These are phyloP conservation scores for Paraplagusia blochii DNA, from an alignment of 2,113 vertebrate species.

Conservation along the genomic window DNA sequence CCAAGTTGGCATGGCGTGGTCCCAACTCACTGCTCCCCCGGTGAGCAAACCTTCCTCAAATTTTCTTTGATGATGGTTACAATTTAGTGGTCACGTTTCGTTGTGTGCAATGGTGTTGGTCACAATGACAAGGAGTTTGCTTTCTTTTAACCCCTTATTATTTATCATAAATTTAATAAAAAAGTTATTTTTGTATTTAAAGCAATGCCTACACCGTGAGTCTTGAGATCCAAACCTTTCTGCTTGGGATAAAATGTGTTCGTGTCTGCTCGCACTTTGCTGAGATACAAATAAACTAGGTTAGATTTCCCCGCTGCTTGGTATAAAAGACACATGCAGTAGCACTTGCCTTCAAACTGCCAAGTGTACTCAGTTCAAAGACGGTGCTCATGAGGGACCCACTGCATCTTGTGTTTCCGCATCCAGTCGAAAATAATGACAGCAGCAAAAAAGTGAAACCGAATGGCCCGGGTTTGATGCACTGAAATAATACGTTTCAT, in stretches of 20 bases:
- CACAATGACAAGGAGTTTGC: too few species aligned
- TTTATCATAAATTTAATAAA: constrained; percentile 48
- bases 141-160: too few species aligned
- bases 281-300: constrained; percentile 52
- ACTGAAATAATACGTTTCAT: constrained; percentile 28
- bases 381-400: constrained; percentile 41
- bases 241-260: constrained; percentile 28
- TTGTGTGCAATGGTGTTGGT: constrained; percentile 11
- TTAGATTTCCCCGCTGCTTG: constrained; percentile 51
- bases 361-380: constrained; percentile 54
- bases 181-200: too few species aligned
- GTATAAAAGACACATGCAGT: constrained; percentile 18
- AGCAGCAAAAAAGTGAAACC: constrained; percentile 42
- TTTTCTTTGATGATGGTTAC: too few species aligned
- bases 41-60: too few species aligned
- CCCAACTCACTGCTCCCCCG: too few species aligned
- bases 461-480: constrained; percentile 30
- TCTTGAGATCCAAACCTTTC: constrained; percentile 18
- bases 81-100: constrained; percentile 43
- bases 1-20: too few species aligned
- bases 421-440: constrained; percentile 40
- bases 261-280: constrained; percentile 8
- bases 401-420: constrained; percentile 39
- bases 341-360: constrained; percentile 54
- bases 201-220: constrained; percentile 23